Conservation (phyloP, 2,888 invertebrate genomes). For the Polymixis flavicincta region DNA sequence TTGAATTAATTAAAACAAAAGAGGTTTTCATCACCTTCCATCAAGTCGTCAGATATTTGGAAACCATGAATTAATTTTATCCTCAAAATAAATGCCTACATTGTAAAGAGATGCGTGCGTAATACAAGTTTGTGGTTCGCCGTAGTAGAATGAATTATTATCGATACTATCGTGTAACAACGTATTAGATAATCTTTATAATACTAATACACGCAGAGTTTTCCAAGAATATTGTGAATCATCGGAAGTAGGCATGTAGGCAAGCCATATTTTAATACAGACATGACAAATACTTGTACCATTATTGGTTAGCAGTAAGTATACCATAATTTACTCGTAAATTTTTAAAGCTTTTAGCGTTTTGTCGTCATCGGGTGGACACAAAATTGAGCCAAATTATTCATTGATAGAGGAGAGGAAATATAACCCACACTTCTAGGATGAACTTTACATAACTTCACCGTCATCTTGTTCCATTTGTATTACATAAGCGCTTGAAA, state of each 20-base stretch:
- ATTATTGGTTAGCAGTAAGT: slow-evolving; percentile 46
- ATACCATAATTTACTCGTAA: slow-evolving; percentile 34
- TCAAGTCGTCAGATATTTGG: not conserved
- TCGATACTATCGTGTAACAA: slow-evolving; percentile 47
- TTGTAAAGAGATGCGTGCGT: slow-evolving; percentile 34
- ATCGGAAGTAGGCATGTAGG: slow-evolving; percentile 67
- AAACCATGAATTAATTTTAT: not conserved
- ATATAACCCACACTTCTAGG: not conserved
- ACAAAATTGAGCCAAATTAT: slow-evolving; percentile 7
- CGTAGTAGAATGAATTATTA: slow-evolving; percentile 34
- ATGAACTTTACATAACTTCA: slow-evolving; percentile 17
- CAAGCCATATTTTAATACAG: slow-evolving; percentile 51
- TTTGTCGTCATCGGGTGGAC: slow-evolving; percentile 9
- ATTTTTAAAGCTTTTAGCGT: slow-evolving; percentile 29
- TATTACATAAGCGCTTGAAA: slow-evolving; percentile 24
- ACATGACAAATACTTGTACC: slow-evolving; percentile 53
- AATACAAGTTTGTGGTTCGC: slow-evolving; percentile 35
- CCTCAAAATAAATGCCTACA: slow-evolving; percentile 8
- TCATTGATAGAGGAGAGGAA: not conserved
- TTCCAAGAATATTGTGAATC: slow-evolving; percentile 66
- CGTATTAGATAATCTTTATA: slow-evolving; percentile 64
- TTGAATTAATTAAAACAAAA: slow-evolving; percentile 7
- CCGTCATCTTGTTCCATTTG: slow-evolving; percentile 19
- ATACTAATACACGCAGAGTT: slow-evolving; percentile 40
- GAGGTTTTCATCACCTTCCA: too few relatives aligned